Evolutionary conservation across 2,113 vertebrate species (phyloP).

Genomic region (Colossoma macropomum): DNA sequence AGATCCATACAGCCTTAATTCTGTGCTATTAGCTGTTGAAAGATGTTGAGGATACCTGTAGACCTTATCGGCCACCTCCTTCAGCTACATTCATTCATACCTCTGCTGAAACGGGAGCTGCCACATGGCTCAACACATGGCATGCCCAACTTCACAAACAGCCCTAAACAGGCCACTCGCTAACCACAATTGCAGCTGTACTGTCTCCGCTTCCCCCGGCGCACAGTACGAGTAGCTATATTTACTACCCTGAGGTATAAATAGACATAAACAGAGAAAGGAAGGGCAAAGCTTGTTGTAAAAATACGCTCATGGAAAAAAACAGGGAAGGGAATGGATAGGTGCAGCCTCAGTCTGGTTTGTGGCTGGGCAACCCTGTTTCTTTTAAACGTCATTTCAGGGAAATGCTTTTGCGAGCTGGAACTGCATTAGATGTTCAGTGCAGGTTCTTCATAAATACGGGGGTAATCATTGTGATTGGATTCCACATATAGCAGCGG

Average conservation of each 20-base stretch:
- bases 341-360: slow-evolving; percentile 32
- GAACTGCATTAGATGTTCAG: slow-evolving; percentile 17
- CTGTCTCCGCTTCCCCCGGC: slow-evolving; percentile 32
- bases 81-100: slow-evolving; percentile 37
- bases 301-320: slow-evolving; percentile 29
- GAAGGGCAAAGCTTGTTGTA: slow-evolving; percentile 21
- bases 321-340: neutral
- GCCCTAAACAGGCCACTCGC: slow-evolving; percentile 34
- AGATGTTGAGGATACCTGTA: neutral
- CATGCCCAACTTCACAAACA: slow-evolving; percentile 49
- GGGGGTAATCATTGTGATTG: neutral
- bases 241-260: slow-evolving; percentile 54
- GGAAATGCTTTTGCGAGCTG: neutral
- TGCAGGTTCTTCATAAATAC: slow-evolving; percentile 7
- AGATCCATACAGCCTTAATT: neutral
- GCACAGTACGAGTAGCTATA: slow-evolving; percentile 49
- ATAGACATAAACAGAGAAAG: slow-evolving; percentile 55
- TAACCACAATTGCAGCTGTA: slow-evolving; percentile 60
- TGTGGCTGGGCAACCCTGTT: slow-evolving; percentile 33
- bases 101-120: slow-evolving; percentile 20
- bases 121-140: slow-evolving; percentile 27
- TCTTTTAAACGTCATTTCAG: neutral
- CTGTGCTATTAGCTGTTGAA: neutral
- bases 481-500: slow-evolving; percentile 1
- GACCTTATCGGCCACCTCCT: neutral